A percentile compares a stretch with the other conserved stretches of the same genome.
Evolutionary conservation across 1,140 invertebrate genomes (phyloP).

Genomic region (Oryctes rhinoceros): DNA sequence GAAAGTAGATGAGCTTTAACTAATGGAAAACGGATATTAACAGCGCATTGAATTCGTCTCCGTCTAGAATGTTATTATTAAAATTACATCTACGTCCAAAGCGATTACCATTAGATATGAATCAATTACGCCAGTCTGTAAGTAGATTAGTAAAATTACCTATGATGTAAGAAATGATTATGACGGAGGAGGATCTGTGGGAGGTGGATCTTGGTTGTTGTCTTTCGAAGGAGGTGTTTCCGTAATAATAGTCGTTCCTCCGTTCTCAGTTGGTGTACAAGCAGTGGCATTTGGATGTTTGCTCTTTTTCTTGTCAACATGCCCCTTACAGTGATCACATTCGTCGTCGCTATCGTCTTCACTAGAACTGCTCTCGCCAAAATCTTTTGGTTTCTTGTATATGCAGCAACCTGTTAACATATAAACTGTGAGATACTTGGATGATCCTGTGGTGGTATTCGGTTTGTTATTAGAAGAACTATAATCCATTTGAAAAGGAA

Average conservation of each 20-base stretch:
- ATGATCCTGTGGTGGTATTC: too few species aligned
- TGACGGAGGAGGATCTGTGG: neutral
- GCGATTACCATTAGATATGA: conserved; percentile 26
- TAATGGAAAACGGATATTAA: neutral
- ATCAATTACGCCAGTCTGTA: conserved; percentile 14
- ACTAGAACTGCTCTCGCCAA: conserved; percentile 85
- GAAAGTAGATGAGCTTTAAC: too few species aligned
- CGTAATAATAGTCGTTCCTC: neutral
- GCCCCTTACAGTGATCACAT: conserved; percentile 86
- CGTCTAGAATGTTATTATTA: neutral
- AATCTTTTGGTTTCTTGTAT: conserved; percentile 81
- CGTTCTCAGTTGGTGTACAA: conserved; percentile 4
- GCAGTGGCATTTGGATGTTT: conserved; percentile 49
- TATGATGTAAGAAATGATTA: neutral
- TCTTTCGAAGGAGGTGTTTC: neutral
- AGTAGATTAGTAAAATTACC: conserved; percentile 14
- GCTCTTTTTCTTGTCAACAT: conserved; percentile 76
- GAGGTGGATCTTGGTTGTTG: neutral
- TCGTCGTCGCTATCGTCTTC: conserved; percentile 78
- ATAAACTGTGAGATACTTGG: neutral
- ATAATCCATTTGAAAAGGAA: too few species aligned
- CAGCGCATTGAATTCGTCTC: neutral
- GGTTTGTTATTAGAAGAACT: too few species aligned
- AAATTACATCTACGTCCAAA: conserved; percentile 11
- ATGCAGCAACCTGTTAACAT: conserved; percentile 84